Percentiles rank a stretch among this genome's conserved stretches.
Evolutionary conservation across 23 tunicate genomes (phyloP).

Genomic region (Ascidia mentula): DNA sequence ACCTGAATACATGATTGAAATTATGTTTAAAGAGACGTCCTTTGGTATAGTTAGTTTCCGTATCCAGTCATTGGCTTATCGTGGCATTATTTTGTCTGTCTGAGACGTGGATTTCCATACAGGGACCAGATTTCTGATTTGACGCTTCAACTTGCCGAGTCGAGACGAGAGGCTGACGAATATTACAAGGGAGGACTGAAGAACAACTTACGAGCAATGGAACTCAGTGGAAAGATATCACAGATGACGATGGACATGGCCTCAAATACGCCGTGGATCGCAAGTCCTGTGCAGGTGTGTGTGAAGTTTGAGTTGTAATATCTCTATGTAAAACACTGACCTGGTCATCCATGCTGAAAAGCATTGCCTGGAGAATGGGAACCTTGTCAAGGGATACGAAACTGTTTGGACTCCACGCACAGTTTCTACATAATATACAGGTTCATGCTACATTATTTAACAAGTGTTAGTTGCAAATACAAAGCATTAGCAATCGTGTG

Average conservation of each 20-base stretch:
- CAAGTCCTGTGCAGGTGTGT: conserved; percentile 32
- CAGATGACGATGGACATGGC: conserved; percentile 61
- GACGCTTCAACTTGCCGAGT: conserved; percentile 39
- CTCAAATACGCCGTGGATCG: conserved; percentile 57
- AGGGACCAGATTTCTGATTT: conserved; percentile 50
- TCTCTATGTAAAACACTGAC: too few relatives aligned
- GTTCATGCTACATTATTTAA: too few relatives aligned
- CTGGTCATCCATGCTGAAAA: too few relatives aligned
- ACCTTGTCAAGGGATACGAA: too few relatives aligned
- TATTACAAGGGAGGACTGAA: conserved; percentile 70
- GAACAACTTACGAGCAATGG: conserved; percentile 53
- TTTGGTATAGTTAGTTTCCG: not conserved
- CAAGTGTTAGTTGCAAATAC: too few relatives aligned
- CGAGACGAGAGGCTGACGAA: conserved; percentile 52
- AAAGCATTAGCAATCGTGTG: too few relatives aligned
- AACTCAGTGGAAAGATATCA: conserved; percentile 50
- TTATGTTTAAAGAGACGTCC: too few relatives aligned
- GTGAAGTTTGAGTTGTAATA: not conserved
- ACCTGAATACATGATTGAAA: too few relatives aligned
- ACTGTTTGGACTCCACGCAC: too few relatives aligned
- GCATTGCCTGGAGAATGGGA: too few relatives aligned
- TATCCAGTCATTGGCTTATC: not conserved
- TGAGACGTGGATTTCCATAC: not conserved
- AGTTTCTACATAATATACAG: too few relatives aligned
- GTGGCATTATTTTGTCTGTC: not conserved